Percentiles rank a stretch among this genome's conserved stretches.
Evolutionary conservation across 2,113 vertebrate species (phyloP).

Genomic region (Syngnathoides biaculeatus): DNA sequence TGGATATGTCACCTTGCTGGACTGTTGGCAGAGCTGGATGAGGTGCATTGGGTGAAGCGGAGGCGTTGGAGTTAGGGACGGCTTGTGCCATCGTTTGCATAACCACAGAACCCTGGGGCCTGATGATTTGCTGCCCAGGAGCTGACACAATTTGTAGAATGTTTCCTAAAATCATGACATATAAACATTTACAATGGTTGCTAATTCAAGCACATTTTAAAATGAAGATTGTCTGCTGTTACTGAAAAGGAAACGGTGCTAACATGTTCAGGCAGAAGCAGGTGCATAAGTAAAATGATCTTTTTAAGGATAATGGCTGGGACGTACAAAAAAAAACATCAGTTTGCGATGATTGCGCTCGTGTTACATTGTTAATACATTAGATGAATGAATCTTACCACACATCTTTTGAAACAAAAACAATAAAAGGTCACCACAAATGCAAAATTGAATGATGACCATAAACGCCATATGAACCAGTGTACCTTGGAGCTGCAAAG

Average conservation of each 20-base stretch:
- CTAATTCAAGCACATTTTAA: not conserved
- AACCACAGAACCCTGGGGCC: constrained; percentile 82
- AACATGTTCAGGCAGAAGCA: not conserved
- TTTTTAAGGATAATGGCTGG: not conserved
- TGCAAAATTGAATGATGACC: not conserved
- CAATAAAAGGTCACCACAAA: not conserved
- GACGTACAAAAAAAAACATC: not conserved
- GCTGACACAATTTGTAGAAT: constrained; percentile 90
- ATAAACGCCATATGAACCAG: constrained; percentile 31
- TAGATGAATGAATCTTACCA: not conserved
- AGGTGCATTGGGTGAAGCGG: constrained; percentile 70
- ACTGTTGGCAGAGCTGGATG: constrained; percentile 70
- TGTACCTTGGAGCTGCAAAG: constrained; percentile 89
- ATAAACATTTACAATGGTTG: constrained; percentile 7
- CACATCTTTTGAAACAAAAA: too few relatives aligned
- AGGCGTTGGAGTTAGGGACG: constrained; percentile 73
- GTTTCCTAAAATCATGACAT: constrained; percentile 74
- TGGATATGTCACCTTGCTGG: constrained; percentile 71
- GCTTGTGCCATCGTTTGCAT: constrained; percentile 80
- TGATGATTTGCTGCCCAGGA: constrained; percentile 83
- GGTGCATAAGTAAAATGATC: not conserved
- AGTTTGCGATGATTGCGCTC: not conserved
- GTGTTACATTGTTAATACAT: not conserved
- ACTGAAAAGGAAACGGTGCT: not conserved
- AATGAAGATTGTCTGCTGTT: not conserved